These are phyloP conservation scores for Drosophila falleni DNA, from an alignment of 2,888 invertebrate genomes.

Conservation along the genomic window DNA sequence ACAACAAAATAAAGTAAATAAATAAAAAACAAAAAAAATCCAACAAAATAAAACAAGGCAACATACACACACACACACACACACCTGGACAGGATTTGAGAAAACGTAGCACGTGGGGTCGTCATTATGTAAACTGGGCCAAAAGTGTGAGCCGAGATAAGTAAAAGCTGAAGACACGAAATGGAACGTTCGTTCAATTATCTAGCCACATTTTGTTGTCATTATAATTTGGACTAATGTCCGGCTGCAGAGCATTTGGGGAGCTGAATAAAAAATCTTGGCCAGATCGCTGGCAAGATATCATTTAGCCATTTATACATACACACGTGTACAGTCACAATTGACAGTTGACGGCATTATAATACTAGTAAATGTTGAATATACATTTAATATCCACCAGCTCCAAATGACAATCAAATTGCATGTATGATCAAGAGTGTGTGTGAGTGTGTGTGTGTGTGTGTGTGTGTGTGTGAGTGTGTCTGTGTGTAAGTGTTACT, in stretches of 20 bases:
- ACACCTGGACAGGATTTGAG: constrained; percentile 34
- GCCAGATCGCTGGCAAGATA: constrained; percentile 17
- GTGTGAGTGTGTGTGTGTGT: neutral
- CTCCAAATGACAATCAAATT: constrained; percentile 43
- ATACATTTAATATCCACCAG: constrained; percentile 45
- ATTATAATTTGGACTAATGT: constrained; percentile 33
- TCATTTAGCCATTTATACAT: constrained; percentile 7
- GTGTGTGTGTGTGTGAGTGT: constrained; percentile 5
- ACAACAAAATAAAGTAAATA: neutral
- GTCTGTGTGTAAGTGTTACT: constrained; percentile 9
- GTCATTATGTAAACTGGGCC: constrained; percentile 37
- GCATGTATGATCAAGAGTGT: constrained; percentile 5
- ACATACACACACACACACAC: constrained; percentile 4
- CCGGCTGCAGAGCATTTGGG: neutral
- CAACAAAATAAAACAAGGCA: neutral
- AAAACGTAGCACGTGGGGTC: constrained; percentile 26
- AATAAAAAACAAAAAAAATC: neutral
- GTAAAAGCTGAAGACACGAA: neutral
- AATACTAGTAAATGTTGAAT: constrained; percentile 49
- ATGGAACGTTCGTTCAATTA: constrained; percentile 29
- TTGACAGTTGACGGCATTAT: constrained; percentile 13
- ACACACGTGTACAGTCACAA: too few species aligned
- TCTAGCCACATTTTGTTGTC: constrained; percentile 34
- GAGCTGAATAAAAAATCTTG: constrained; percentile 17
- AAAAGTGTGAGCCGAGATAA: constrained; percentile 21